These are phyloP conservation scores for Thumatha senex DNA, from an alignment of 2,888 invertebrate genomes.

Conservation along the genomic window DNA sequence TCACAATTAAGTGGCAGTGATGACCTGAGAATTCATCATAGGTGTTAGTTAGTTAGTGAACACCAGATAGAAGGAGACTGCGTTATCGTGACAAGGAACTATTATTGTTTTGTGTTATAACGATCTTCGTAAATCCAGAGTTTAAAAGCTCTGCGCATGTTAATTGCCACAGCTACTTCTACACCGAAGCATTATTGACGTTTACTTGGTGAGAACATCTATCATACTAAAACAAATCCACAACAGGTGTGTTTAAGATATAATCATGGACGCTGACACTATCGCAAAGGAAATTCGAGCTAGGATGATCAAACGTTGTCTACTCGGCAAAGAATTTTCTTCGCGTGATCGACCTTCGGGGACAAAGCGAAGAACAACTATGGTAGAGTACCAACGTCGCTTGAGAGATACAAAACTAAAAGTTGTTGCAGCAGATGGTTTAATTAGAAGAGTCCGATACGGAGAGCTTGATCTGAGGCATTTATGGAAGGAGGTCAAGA, in stretches of 20 bases:
- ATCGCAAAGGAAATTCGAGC: neutral
- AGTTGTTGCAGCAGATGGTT: slow-evolving; percentile 1
- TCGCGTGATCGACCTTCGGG: neutral
- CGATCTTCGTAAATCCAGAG: too few relatives aligned
- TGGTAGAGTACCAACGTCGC: neutral
- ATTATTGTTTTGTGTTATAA: too few relatives aligned
- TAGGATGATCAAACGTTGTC: neutral
- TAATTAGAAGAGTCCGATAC: slow-evolving; percentile 1
- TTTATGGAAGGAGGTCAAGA: neutral
- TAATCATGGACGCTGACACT: neutral
- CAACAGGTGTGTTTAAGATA: neutral
- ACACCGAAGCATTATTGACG: neutral
- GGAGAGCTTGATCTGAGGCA: slow-evolving; percentile 4
- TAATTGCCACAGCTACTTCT: too few relatives aligned
- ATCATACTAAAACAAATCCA: neutral
- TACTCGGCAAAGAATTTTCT: neutral
- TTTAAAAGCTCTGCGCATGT: neutral
- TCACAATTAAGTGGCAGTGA: too few relatives aligned
- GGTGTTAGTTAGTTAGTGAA: too few relatives aligned
- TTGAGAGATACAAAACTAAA: neutral
- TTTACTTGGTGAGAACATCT: neutral
- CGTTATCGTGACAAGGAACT: too few relatives aligned
- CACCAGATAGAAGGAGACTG: too few relatives aligned
- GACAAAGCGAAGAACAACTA: neutral
- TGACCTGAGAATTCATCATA: too few relatives aligned